These are phyloP conservation scores for Scaptomyza graminum DNA, from an alignment of 1,140 invertebrate genomes.

Conservation along the genomic window DNA sequence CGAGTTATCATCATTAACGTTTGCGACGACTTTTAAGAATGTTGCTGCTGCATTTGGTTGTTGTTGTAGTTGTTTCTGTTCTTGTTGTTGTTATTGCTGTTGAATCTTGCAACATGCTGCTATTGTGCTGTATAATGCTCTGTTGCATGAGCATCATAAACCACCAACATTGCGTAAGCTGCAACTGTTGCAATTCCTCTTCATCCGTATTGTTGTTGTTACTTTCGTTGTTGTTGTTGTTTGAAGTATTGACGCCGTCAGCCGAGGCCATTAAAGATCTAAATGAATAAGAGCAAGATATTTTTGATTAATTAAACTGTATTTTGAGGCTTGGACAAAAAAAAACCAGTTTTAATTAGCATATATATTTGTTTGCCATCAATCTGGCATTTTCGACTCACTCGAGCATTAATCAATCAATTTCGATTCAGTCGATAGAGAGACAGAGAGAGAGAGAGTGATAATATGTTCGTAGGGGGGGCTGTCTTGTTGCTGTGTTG, in stretches of 20 bases:
- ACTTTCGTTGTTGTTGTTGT: slow-evolving; percentile 22
- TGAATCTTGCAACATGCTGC: slow-evolving; percentile 44
- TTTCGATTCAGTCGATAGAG: slow-evolving; percentile 37
- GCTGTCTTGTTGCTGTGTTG: slow-evolving; percentile 26
- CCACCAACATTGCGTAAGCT: slow-evolving; percentile 77
- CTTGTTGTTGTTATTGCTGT: slow-evolving; percentile 11
- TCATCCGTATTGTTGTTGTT: slow-evolving; percentile 33
- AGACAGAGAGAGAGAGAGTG: slow-evolving; percentile 7
- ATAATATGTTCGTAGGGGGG: slow-evolving; percentile 17
- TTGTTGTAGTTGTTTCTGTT: slow-evolving; percentile 23
- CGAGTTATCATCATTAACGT: slow-evolving; percentile 23
- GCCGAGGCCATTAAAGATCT: slow-evolving; percentile 80
- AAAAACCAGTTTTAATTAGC: slow-evolving; percentile 31
- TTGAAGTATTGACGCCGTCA: slow-evolving; percentile 23
- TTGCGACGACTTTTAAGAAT: slow-evolving; percentile 48
- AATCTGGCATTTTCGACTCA: slow-evolving; percentile 76
- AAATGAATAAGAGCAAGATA: not conserved
- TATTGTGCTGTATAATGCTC: slow-evolving; percentile 65
- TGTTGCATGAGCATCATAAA: slow-evolving; percentile 81
- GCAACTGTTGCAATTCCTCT: slow-evolving; percentile 50
- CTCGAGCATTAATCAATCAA: slow-evolving; percentile 76
- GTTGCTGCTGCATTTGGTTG: slow-evolving; percentile 25
- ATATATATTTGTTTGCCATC: slow-evolving; percentile 36
- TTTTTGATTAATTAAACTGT: slow-evolving; percentile 18
- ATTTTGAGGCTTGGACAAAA: not conserved